Conservation (phyloP, 1,140 invertebrate genomes). For the Papilio xuthus region DNA sequence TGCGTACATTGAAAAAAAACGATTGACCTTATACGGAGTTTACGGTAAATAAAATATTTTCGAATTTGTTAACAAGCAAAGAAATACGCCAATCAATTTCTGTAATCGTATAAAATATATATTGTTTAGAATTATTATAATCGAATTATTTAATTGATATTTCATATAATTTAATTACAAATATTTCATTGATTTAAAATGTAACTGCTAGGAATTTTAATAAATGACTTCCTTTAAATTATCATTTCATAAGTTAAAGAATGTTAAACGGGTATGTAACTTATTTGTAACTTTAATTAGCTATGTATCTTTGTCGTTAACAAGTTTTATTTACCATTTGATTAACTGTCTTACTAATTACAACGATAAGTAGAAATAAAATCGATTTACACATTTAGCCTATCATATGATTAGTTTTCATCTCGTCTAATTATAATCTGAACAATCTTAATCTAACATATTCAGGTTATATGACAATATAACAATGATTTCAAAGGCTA, state of each 20-base stretch:
- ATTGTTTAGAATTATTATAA: too few relatives aligned
- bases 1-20: too few relatives aligned
- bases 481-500: too few relatives aligned
- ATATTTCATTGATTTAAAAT: background rate
- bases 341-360: background rate
- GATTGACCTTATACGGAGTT: too few relatives aligned
- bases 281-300: background rate
- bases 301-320: background rate
- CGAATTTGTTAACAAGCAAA: too few relatives aligned
- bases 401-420: background rate
- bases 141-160: too few relatives aligned
- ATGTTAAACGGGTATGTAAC: background rate
- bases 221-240: background rate
- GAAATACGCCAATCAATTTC: too few relatives aligned
- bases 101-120: too few relatives aligned
- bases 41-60: too few relatives aligned
- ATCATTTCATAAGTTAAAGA: slow-evolving; percentile 6
- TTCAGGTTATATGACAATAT: background rate
- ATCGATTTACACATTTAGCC: background rate
- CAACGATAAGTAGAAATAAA: background rate
- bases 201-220: background rate
- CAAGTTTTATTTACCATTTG: background rate
- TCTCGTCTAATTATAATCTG: background rate
- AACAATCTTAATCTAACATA: background rate
- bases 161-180: too few relatives aligned